Conservation (phyloP, 2,888 invertebrate genomes). For the Griposia aprilina region DNA sequence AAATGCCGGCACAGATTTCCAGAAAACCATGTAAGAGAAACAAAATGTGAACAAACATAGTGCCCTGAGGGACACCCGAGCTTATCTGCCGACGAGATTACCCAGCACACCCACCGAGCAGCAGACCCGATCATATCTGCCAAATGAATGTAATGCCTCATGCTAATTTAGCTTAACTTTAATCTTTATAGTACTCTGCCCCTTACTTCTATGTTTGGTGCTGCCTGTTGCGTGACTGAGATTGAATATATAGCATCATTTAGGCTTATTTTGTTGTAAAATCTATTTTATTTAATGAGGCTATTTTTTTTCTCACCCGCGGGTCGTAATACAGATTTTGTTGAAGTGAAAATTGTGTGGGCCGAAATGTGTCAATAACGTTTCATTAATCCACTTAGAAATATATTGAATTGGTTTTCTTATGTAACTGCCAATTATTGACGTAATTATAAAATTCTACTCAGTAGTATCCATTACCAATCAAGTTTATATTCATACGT, state of each 20-base stretch:
- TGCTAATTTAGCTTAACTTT: constrained; percentile 72
- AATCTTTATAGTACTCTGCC: constrained; percentile 71
- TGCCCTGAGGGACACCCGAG: constrained; percentile 52
- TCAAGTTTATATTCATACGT: constrained; percentile 13
- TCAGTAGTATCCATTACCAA: constrained; percentile 11
- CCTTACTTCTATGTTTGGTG: constrained; percentile 69
- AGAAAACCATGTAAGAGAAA: constrained; percentile 38
- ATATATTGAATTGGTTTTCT: constrained; percentile 7
- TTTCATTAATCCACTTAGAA: constrained; percentile 36
- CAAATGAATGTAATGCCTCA: constrained; percentile 54
- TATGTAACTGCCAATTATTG: not conserved
- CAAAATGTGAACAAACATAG: constrained; percentile 49
- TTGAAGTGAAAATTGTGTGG: constrained; percentile 57
- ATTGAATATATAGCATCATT: constrained; percentile 64
- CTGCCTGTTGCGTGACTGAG: constrained; percentile 70
- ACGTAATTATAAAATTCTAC: not conserved
- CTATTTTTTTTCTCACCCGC: constrained; percentile 51
- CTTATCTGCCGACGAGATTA: constrained; percentile 59
- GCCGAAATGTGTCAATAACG: constrained; percentile 40
- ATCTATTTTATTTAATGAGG: constrained; percentile 64
- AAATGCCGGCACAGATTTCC: constrained; percentile 17
- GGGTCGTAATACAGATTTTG: constrained; percentile 43
- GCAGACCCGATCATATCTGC: constrained; percentile 63
- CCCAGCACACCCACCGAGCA: constrained; percentile 62
- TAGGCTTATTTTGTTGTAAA: constrained; percentile 61